Evolutionary conservation across 2,113 vertebrate genomes (phyloP), one percentile per base, ranked within the genome.

Genomic region (Ictidomys tridecemlineatus): DNA sequence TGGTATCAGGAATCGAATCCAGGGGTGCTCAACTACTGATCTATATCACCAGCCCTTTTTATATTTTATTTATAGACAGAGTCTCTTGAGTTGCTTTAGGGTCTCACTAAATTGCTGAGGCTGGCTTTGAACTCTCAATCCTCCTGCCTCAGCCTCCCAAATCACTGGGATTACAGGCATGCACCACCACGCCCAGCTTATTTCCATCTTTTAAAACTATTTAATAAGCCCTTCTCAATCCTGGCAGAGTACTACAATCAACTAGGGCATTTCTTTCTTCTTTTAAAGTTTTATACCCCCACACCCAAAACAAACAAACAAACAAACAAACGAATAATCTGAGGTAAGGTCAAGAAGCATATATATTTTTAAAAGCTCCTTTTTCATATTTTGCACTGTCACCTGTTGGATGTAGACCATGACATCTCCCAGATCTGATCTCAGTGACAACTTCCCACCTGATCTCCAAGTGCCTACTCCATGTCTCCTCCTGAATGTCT

Each of bases 121-220:
- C 20, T 58, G 56, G 56, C 56, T 58, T 58, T 58, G 56, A 58
- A 58, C 20, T 58, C 20, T 20, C 6, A 5, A 58, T 58, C 56
- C 56, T 58, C 56, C 56, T 58, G 56, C 7, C 1, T 58, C 56
- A 58, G 56, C 56, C 56, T 58, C 56, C 56, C 18, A 17, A 58
- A 7, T 58, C 56, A 6, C 20, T 58, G 56, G 56, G 56, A 58
- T 58, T 22, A 58, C 20, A 58, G 56, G 20, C 20, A 22, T 58
- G 56, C 56, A 58, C 56, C 18, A 58, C 56, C 18, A 17, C 0
- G 7, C 20, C 20, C 18, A 17, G 7, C 7, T 58, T 20, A 58
- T 58, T 58, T 58, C 84, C 45, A 70, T 45, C 79, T 89, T 80
- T 84, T 53, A 94, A 95, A 88, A 63, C 24, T 77, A 80, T 48